phyloP scores from a whole-genome alignment of 2,113 vertebrate genomes.

The Equus przewalskii region DNA sequence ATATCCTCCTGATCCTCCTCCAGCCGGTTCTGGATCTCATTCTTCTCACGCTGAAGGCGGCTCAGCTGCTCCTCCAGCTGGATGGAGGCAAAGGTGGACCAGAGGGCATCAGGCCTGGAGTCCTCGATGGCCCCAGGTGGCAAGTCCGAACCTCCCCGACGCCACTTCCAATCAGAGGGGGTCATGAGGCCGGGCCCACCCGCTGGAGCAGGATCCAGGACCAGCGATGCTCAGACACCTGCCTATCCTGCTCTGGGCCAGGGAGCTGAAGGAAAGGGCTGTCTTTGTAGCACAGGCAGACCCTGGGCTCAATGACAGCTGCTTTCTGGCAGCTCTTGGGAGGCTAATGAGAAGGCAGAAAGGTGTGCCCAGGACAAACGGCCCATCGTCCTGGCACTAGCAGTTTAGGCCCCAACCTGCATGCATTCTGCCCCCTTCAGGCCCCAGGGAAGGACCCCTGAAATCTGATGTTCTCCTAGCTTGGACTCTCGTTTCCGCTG shows the following conservation, averaged over 20 bases:
- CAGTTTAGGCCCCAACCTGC: neutral
- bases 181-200: neutral
- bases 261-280: neutral
- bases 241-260: neutral
- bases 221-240: neutral
- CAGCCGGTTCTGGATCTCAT: conserved; percentile 96
- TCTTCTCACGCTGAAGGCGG: conserved; percentile 97
- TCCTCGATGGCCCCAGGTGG: neutral
- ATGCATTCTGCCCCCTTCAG: neutral
- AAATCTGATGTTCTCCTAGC: neutral
- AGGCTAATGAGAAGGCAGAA: conserved; percentile 71
- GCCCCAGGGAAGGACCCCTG: conserved; percentile 22
- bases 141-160: neutral
- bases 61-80: conserved; percentile 99
- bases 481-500: neutral
- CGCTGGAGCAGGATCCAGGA: neutral
- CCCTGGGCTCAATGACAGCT: conserved; percentile 57
- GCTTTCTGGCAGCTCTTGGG: conserved; percentile 58
- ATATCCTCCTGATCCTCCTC: conserved; percentile 99
- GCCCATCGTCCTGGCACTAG: neutral
- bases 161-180: neutral
- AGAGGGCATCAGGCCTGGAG: neutral
- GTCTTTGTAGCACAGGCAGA: neutral
- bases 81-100: conserved; percentile 24
- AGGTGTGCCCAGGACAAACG: conserved; percentile 64